A percentile compares a stretch with the other conserved stretches of the same genome.
Evolutionary conservation across 2,113 vertebrate species (phyloP).

Genomic region (Thryonomys swinderianus): DNA sequence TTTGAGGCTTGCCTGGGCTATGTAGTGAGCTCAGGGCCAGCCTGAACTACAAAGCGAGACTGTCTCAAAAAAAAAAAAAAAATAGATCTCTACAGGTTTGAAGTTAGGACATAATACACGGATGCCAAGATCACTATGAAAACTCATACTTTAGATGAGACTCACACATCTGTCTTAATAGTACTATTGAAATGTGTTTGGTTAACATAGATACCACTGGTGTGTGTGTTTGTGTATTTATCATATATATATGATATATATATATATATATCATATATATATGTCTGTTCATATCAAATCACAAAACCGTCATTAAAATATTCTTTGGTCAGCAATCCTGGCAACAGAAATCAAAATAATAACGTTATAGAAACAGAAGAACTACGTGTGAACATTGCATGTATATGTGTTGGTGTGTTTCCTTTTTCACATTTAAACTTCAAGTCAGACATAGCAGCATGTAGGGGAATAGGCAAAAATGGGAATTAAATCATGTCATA

Average conservation of each 20-base stretch:
- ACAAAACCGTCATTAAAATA: not conserved
- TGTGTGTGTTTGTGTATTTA: too few species aligned
- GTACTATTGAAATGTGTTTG: not conserved
- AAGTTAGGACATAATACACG: not conserved
- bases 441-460: not conserved
- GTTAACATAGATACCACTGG: not conserved
- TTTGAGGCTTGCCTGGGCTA: too few species aligned
- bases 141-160: not conserved
- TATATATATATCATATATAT: not conserved
- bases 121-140: not conserved
- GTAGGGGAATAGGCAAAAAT: too few species aligned
- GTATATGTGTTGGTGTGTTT: not conserved
- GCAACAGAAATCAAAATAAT: not conserved
- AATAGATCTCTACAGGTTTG: not conserved
- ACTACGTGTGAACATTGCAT: not conserved
- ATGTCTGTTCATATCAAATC: not conserved
- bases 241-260: not conserved
- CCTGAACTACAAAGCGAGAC: too few species aligned
- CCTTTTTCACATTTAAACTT: not conserved
- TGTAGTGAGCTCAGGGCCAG: too few species aligned
- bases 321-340: not conserved
- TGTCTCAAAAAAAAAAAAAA: too few species aligned
- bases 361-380: not conserved
- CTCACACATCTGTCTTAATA: not conserved
- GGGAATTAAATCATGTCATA: too few species aligned